Evolutionary conservation across 2,888 invertebrate species (phyloP).

Genomic region (Lasioglossum pauxillum): DNA sequence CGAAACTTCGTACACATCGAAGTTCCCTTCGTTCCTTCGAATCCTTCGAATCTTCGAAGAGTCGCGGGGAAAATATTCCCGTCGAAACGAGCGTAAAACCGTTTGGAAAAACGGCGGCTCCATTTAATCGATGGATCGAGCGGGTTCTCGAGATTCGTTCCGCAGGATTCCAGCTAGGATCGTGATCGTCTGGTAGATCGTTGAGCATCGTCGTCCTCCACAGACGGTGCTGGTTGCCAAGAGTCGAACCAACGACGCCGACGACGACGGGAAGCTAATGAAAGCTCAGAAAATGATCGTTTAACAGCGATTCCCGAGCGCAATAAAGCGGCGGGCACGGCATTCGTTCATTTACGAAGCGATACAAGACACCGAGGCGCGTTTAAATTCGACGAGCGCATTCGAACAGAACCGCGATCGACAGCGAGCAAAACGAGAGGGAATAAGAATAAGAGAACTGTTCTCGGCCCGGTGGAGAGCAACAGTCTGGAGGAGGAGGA

Average conservation of each 20-base stretch:
- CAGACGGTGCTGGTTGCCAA: not conserved
- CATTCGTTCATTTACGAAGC: constrained; percentile 69
- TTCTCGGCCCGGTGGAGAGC: constrained; percentile 4
- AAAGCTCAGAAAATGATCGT: constrained; percentile 59
- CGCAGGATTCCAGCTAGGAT: not conserved
- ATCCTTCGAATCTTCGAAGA: no score
- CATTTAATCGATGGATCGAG: not conserved
- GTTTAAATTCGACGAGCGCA: constrained; percentile 73
- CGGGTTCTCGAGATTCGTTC: not conserved
- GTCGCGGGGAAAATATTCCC: not conserved
- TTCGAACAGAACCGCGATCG: constrained; percentile 68
- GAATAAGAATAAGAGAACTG: constrained; percentile 15
- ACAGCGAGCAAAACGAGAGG: constrained; percentile 59
- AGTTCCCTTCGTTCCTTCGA: no score
- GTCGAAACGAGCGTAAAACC: not conserved
- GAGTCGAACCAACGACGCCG: not conserved
- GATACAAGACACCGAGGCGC: constrained; percentile 68
- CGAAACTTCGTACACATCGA: no score
- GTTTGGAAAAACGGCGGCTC: not conserved
- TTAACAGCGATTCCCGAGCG: constrained; percentile 58
- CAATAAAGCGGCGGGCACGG: constrained; percentile 61
- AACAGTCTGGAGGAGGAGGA: not conserved
- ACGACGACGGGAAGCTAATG: constrained; percentile 32
- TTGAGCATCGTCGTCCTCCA: not conserved
- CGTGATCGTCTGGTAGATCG: not conserved